Conservation (phyloP, 2,797 vertebrate species). For the Nasua narica region DNA sequence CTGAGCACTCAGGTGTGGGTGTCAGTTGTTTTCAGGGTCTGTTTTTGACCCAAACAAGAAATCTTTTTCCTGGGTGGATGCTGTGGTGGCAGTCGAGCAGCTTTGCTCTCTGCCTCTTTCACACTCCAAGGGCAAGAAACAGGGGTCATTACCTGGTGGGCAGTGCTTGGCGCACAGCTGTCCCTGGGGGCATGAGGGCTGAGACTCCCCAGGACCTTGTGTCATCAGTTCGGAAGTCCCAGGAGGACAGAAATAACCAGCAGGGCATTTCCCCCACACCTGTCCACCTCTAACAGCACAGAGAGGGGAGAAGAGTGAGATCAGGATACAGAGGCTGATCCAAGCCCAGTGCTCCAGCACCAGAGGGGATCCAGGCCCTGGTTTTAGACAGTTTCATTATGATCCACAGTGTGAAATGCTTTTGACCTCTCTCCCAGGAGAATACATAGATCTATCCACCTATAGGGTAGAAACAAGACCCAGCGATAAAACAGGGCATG, state of each 20-base stretch:
- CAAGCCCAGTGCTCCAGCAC: not conserved
- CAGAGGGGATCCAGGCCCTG: not conserved
- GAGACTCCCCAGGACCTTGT: constrained; percentile 71
- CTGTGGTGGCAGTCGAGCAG: too few species aligned
- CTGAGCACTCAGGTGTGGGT: not conserved
- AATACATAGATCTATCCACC: not conserved
- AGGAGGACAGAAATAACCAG: constrained; percentile 90
- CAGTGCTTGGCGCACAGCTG: constrained; percentile 88
- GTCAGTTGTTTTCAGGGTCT: not conserved
- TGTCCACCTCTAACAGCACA: constrained; percentile 84
- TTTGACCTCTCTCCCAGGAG: not conserved
- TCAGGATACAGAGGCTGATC: not conserved
- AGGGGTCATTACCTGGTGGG: constrained; percentile 86
- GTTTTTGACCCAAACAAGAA: not conserved
- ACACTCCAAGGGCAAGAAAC: not conserved
- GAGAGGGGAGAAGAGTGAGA: not conserved
- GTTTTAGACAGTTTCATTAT: not conserved
- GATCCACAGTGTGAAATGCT: not conserved
- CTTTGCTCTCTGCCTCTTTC: not conserved
- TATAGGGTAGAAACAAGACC: not conserved
- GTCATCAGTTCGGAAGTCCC: constrained; percentile 89
- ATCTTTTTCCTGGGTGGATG: not conserved
- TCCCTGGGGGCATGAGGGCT: constrained; percentile 85
- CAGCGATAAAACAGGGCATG: accelerated
- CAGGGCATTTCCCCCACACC: constrained; percentile 89